Conservation (phyloP, 37 sponge, comb jelly and placozoan genomes). For the Cliona cf. orientalis region DNA sequence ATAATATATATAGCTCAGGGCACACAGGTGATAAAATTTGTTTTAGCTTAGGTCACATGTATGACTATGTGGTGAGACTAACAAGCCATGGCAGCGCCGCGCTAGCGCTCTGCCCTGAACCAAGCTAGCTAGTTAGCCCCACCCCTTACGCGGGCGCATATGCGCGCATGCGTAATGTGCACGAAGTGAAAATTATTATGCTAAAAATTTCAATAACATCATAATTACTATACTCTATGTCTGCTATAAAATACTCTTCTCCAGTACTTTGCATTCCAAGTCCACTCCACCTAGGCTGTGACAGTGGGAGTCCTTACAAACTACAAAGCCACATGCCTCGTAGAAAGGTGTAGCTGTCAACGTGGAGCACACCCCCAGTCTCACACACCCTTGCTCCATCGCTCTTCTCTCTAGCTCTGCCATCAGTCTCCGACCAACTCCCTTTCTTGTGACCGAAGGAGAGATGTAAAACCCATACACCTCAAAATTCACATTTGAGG, state of each 20-base stretch:
- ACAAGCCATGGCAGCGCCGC: too few relatives aligned
- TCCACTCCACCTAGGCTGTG: background rate
- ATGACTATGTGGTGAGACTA: too few relatives aligned
- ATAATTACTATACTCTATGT: background rate
- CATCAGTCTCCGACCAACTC: background rate
- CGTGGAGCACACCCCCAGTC: slow-evolving; percentile 20
- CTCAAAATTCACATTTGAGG: background rate
- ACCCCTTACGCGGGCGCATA: too few relatives aligned
- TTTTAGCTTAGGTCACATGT: too few relatives aligned
- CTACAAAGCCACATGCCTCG: slow-evolving; percentile 18
- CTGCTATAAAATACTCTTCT: background rate
- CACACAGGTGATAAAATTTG: too few relatives aligned
- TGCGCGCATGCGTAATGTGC: too few relatives aligned
- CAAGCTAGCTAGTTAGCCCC: too few relatives aligned
- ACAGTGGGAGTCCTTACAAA: background rate
- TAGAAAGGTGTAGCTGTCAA: slow-evolving; percentile 22
- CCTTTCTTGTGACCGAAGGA: background rate
- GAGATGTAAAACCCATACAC: slow-evolving; percentile 14
- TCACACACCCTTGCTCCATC: background rate
- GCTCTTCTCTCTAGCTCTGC: slow-evolving; percentile 15
- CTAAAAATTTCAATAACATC: too few relatives aligned
- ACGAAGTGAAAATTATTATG: too few relatives aligned
- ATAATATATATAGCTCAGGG: too few relatives aligned
- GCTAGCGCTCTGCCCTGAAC: too few relatives aligned
- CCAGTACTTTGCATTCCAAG: slow-evolving; percentile 3